phyloP scores from a whole-genome alignment of 2,113 vertebrate species.

The Monopterus albus region DNA sequence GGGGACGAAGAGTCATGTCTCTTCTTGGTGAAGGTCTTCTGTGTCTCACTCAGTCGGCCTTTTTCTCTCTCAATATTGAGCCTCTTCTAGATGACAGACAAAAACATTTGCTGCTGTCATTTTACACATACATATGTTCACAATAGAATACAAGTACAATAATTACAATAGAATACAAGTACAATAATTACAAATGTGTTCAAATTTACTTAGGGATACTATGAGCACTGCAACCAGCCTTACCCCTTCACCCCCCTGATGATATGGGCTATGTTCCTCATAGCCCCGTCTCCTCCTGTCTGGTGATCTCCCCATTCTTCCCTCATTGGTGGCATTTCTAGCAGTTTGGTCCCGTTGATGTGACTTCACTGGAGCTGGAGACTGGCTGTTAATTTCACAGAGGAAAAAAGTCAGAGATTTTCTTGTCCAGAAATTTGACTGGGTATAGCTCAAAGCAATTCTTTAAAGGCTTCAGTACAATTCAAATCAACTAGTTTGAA shows the following conservation, averaged over 20 bases:
- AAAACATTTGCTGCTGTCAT: not conserved
- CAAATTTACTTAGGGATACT: too few species aligned
- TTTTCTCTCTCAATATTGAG: conserved; percentile 40
- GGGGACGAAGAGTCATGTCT: conserved; percentile 67
- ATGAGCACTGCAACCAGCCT: not conserved
- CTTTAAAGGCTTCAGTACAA: not conserved
- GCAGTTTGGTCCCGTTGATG: conserved; percentile 54
- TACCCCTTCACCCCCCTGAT: conserved; percentile 61
- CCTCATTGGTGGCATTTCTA: conserved; percentile 50
- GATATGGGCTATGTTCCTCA: conserved; percentile 61
- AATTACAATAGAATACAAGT: too few species aligned
- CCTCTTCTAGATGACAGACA: conserved; percentile 54
- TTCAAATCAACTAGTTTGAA: not conserved
- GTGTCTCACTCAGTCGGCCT: conserved; percentile 36
- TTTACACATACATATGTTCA: not conserved
- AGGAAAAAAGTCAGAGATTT: not conserved
- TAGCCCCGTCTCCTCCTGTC: conserved; percentile 60
- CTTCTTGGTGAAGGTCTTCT: conserved; percentile 44
- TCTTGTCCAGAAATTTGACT: too few species aligned
- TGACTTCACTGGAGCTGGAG: conserved; percentile 60
- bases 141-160: too few species aligned
- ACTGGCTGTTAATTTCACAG: conserved; percentile 52
- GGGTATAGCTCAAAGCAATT: not conserved
- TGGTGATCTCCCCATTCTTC: conserved; percentile 68
- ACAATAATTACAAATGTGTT: too few species aligned